These are phyloP conservation scores for Chelonoidis abingdonii DNA, from an alignment of 2,113 vertebrate species.

Conservation along the genomic window DNA sequence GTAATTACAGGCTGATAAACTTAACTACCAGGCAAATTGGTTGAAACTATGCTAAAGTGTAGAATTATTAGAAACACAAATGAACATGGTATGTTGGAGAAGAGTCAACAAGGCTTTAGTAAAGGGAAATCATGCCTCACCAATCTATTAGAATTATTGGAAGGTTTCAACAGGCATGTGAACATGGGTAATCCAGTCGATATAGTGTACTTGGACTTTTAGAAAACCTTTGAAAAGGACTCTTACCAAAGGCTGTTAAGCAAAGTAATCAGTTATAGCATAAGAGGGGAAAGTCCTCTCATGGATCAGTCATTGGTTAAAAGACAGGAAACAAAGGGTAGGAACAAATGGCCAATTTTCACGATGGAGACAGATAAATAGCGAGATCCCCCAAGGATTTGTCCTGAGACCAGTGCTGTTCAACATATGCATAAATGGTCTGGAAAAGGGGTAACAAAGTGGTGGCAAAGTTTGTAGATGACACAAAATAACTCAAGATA, in stretches of 20 bases:
- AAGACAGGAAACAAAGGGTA: background rate
- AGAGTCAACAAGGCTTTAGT: background rate
- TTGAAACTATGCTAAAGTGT: background rate
- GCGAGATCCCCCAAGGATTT: background rate
- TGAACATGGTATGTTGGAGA: background rate
- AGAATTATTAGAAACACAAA: background rate
- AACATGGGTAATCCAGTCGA: background rate
- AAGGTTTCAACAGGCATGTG: background rate
- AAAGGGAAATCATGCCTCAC: background rate
- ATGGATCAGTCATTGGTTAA: background rate
- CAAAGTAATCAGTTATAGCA: background rate
- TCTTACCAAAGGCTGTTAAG: background rate
- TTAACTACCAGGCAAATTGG: background rate
- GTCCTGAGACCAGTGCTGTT: background rate
- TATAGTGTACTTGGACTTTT: background rate
- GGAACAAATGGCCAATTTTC: background rate
- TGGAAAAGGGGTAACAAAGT: background rate
- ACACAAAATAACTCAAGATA: background rate
- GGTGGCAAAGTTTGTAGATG: background rate
- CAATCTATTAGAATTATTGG: background rate
- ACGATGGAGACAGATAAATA: background rate
- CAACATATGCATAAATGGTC: background rate
- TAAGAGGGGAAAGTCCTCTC: background rate
- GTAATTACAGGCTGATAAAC: background rate
- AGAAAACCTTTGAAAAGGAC: background rate